Evolutionary conservation across 1,140 invertebrate species (phyloP).

Genomic region (Solen grandis): DNA sequence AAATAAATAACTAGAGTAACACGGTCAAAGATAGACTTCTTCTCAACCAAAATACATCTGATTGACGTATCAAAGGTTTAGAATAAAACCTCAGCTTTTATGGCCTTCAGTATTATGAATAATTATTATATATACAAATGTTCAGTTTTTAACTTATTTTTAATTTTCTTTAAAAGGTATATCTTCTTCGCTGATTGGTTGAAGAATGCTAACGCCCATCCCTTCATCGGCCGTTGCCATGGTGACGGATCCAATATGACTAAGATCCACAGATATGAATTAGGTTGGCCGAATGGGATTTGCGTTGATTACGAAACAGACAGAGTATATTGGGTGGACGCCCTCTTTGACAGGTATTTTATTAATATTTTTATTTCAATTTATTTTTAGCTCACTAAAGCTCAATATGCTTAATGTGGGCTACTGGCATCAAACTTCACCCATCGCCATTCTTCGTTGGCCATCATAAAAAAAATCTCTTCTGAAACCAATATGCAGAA

Average conservation of each 20-base stretch:
- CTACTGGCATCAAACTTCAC: background rate
- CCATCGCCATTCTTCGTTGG: background rate
- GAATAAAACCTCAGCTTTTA: too few relatives aligned
- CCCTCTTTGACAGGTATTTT: slow-evolving; percentile 83
- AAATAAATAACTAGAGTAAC: too few relatives aligned
- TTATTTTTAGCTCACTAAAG: background rate
- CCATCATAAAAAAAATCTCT: too few relatives aligned
- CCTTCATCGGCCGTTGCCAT: slow-evolving; percentile 97
- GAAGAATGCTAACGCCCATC: slow-evolving; percentile 87
- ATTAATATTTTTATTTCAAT: background rate
- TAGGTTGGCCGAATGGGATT: slow-evolving; percentile 85
- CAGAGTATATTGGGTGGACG: slow-evolving; percentile 97
- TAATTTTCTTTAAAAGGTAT: too few relatives aligned
- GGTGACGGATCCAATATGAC: slow-evolving; percentile 88
- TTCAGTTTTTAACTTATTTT: too few relatives aligned
- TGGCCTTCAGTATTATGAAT: too few relatives aligned
- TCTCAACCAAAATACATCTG: too few relatives aligned
- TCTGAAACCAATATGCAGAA: too few relatives aligned
- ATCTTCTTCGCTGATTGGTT: slow-evolving; percentile 99
- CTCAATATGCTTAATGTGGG: too few relatives aligned
- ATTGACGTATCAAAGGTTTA: too few relatives aligned
- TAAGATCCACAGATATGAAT: slow-evolving; percentile 92
- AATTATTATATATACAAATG: too few relatives aligned
- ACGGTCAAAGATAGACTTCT: too few relatives aligned
- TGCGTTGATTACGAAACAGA: slow-evolving; percentile 89